Base-by-base conservation (phyloP, 1,140 invertebrate genomes). In the Dendroctonus ponderosae region DNA sequence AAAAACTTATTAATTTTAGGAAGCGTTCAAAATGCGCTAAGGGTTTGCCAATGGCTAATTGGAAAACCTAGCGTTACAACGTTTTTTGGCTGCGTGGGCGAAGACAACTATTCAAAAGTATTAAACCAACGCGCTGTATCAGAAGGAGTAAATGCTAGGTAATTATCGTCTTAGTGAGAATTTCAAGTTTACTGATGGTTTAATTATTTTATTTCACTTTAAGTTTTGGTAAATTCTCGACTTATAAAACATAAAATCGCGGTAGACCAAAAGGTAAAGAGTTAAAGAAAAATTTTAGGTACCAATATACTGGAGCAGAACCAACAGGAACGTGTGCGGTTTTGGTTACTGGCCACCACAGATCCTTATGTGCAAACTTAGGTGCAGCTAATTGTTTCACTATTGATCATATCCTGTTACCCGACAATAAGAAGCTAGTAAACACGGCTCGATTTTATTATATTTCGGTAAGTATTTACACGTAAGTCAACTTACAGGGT, bases 301-400 rank as follows among this genome's bases (percentile, higher is more conserved):
- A 98, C 79, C 93, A 96, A 73, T 87, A 90, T 67, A 86, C 85
- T 6, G 80, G 86, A 6, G 84, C 86, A 48, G 85, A 88, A 67
- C 86, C 91, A 5, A 99, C 97, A 38, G 97, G 93, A 41, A 93
- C 91, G 0, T 96, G 93, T 82, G 93, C 90, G 4, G 93, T 95
- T 50, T 80, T 95, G 6, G 86, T 96, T 9, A 95, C 92, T 0
- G 91, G 89, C 49, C 87, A 85, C 48, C 85, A 92, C 78, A 86
- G 96, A 69, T 98, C 95, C 4, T 81, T 99, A 0, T 95, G 94
- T 80, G 97, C 97, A 5, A 94, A 98, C 82, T 80, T 99, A 66
- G 95, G 92, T 12, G 96, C 97, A 43, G 97, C 97, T 4, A 96
- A 97, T 81, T 86, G 86, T 74, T 99, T 99, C 79, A 95, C 92